These are phyloP conservation scores for Pachycephala philippinensis DNA, from an alignment of 2,113 vertebrate species.

Conservation along the genomic window DNA sequence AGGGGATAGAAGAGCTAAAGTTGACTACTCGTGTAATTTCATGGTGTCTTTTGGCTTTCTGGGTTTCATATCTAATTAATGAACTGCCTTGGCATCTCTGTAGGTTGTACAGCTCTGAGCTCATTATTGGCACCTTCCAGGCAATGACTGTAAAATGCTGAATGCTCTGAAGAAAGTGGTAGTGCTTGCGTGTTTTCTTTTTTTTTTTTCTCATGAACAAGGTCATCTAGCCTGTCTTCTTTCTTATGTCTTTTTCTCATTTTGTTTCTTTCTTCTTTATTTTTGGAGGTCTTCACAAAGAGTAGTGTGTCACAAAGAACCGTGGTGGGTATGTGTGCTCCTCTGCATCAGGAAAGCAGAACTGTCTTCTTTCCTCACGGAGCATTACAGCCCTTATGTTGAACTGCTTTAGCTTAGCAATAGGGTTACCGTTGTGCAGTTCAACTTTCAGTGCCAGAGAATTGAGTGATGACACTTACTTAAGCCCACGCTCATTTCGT, in stretches of 20 bases:
- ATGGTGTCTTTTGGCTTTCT: not conserved
- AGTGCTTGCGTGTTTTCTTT: not conserved
- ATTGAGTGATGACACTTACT: not conserved
- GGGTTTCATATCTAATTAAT: not conserved
- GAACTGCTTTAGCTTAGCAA: not conserved
- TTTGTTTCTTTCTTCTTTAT: not conserved
- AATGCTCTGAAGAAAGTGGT: not conserved
- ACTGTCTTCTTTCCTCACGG: not conserved
- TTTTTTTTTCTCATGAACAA: not conserved
- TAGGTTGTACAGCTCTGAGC: not conserved
- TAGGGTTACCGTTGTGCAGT: not conserved
- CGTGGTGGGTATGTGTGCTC: not conserved
- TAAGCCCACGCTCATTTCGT: not conserved
- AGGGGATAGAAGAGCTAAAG: not conserved
- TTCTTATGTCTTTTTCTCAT: not conserved
- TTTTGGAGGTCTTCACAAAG: not conserved
- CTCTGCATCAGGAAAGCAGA: not conserved
- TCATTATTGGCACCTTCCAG: conserved; percentile 29
- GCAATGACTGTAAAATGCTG: not conserved
- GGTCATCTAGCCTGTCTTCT: not conserved
- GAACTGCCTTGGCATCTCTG: not conserved
- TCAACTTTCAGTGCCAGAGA: not conserved
- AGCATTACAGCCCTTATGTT: not conserved
- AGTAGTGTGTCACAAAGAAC: not conserved
- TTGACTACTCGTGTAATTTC: not conserved